These are phyloP conservation scores for Cheirogaleus major DNA, from an alignment of 2,797 vertebrate species.

Conservation along the genomic window DNA sequence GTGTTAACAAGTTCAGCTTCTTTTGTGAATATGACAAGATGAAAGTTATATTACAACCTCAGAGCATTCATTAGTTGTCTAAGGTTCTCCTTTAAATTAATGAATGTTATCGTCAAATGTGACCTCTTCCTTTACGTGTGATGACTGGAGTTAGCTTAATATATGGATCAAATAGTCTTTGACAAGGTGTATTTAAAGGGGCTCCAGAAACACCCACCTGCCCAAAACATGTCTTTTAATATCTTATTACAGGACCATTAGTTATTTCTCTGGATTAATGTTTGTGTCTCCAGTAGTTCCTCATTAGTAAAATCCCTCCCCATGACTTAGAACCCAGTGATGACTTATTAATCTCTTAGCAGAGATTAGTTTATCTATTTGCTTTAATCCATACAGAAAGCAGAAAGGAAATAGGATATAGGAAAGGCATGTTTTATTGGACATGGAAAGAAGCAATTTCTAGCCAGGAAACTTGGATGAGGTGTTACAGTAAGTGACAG, in stretches of 20 bases:
- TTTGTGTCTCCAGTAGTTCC: not conserved
- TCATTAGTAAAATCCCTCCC: not conserved
- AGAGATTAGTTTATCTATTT: not conserved
- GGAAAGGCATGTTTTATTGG: not conserved
- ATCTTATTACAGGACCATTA: not conserved
- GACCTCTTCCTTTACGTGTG: not conserved
- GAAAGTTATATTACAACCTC: not conserved
- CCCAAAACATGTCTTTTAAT: not conserved
- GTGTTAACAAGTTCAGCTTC: conserved; percentile 35
- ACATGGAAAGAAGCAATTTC: not conserved
- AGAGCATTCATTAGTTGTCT: not conserved
- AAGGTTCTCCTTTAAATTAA: conserved; percentile 36
- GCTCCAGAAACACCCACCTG: not conserved
- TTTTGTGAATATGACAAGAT: conserved; percentile 30
- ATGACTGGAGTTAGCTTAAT: not conserved
- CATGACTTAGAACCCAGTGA: not conserved
- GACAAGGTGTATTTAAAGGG: not conserved
- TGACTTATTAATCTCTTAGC: not conserved
- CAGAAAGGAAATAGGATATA: not conserved
- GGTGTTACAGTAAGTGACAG: not conserved
- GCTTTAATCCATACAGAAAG: not conserved
- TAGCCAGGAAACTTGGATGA: not conserved
- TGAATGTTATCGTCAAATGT: not conserved
- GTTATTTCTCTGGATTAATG: not conserved
- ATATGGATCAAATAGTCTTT: not conserved